A percentile compares a stretch with the other conserved stretches of the same genome.
Evolutionary conservation across 2,113 vertebrate species (phyloP).

Genomic region (Tretioscincus oriximinensis): DNA sequence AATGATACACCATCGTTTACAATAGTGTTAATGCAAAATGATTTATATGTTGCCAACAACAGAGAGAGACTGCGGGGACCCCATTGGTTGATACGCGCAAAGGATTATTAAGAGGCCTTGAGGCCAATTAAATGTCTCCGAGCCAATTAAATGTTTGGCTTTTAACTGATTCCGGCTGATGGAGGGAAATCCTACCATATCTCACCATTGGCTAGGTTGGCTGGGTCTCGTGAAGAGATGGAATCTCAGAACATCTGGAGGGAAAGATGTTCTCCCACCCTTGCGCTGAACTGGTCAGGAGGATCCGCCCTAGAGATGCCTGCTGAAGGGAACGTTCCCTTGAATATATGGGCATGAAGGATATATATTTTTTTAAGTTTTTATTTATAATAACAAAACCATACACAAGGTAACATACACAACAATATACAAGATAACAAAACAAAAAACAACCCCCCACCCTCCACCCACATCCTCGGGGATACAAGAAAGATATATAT

Average conservation of each 20-base stretch:
- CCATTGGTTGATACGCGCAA: neutral
- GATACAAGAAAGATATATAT: no score
- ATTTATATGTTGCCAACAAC: conserved; percentile 17
- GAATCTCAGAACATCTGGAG: neutral
- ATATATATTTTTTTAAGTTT: no score
- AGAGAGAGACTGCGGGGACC: neutral
- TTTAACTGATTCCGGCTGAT: neutral
- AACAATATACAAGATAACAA: no score
- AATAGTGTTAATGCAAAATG: conserved; percentile 9
- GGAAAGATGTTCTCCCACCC: neutral
- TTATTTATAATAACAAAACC: no score
- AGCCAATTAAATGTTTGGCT: neutral
- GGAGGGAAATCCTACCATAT: neutral
- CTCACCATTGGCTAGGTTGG: neutral
- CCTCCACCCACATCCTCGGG: no score
- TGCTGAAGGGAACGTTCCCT: neutral
- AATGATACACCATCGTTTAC: conserved; percentile 2
- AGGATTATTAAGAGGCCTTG: neutral
- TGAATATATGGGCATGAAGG: no score
- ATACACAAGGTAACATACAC: no score
- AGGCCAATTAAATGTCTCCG: neutral
- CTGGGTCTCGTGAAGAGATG: neutral
- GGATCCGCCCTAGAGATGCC: neutral
- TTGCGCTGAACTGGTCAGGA: neutral
- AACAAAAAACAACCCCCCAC: no score